phyloP scores from a whole-genome alignment of 2,797 vertebrate genomes.

The Myotis vivesi region DNA sequence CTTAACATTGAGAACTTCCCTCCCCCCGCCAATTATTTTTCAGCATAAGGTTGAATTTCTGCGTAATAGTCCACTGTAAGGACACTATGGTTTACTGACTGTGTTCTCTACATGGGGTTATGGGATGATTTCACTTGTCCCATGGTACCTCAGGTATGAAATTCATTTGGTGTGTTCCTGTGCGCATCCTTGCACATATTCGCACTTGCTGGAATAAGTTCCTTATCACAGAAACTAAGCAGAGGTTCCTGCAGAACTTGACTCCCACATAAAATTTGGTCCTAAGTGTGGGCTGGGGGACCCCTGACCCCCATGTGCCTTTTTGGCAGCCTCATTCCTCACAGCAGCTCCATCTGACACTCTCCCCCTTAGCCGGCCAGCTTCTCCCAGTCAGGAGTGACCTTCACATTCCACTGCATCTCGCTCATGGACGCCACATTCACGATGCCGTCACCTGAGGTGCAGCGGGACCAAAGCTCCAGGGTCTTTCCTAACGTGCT shows the following conservation, averaged over 20 bases:
- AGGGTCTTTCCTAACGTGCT: background rate
- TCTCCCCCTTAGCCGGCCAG: background rate
- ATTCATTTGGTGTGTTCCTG: too few relatives aligned
- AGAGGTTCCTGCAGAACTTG: too few relatives aligned
- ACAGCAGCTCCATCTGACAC: too few relatives aligned
- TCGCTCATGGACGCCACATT: too few relatives aligned
- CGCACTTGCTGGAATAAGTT: too few relatives aligned
- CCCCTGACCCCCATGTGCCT: too few relatives aligned
- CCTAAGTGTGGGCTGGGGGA: background rate
- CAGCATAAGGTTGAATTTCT: background rate
- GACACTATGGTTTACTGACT: too few relatives aligned
- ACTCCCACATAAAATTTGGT: background rate
- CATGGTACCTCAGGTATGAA: background rate
- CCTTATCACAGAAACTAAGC: background rate
- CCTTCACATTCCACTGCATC: too few relatives aligned
- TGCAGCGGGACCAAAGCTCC: accelerated
- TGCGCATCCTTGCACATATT: background rate
- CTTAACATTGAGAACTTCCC: too few relatives aligned
- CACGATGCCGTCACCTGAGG: too few relatives aligned
- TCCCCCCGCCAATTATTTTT: too few relatives aligned
- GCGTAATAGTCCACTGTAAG: background rate
- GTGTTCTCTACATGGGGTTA: background rate
- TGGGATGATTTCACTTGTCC: background rate
- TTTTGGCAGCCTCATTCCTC: background rate
- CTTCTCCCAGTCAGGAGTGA: background rate